Evolutionary conservation across 2,888 invertebrate species (phyloP), one percentile per base, ranked within the genome.

Genomic region (Venusia cambrica): DNA sequence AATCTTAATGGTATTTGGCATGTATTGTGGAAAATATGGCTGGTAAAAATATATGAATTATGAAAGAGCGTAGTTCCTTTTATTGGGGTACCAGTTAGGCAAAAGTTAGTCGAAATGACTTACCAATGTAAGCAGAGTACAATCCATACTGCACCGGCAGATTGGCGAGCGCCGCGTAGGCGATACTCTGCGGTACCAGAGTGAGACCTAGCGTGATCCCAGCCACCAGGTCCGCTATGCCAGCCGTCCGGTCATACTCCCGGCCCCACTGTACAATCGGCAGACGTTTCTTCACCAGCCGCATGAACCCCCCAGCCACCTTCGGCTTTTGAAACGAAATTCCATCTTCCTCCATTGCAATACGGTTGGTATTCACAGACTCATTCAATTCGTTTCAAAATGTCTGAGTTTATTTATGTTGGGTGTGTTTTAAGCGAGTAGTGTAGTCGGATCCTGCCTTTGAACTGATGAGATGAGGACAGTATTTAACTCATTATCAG

Each of bases 121-220:
- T 55, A 70, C 96, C 95, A 73, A 97, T 90, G 71, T 97, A 96
- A 0, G 97, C 93, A 1, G 97, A 95, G 74, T 98, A 98, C 9
- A 98, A 88, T 0, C 98, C 98, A 80, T 95, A 96, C 89, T 97
- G 94, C 12, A 97, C 92, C 7, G 94, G 92, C 30, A 97, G 83
- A 24, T 93, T 93, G 5, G 97, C 97, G 24, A 97, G 87, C 26
- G 93, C 88, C 16, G 97, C 97, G 73, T 97, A 97, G 5, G 97
- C 97, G 56, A 97, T 93, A 55, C 96, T 95, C 80, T 97, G 97
- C 2, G 97, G 97, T 57, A 97, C 96, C 66, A 97, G 92, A 2
- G 97, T 97, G 30, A 97, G 84, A 0, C 97, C 97, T 4, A 97
- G 90, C 1, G 97, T 96, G 25, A 97, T 67, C 16, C 97, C 97